Evolutionary conservation across 1,140 invertebrate species (phyloP).

Genomic region (Telenomus remus): DNA sequence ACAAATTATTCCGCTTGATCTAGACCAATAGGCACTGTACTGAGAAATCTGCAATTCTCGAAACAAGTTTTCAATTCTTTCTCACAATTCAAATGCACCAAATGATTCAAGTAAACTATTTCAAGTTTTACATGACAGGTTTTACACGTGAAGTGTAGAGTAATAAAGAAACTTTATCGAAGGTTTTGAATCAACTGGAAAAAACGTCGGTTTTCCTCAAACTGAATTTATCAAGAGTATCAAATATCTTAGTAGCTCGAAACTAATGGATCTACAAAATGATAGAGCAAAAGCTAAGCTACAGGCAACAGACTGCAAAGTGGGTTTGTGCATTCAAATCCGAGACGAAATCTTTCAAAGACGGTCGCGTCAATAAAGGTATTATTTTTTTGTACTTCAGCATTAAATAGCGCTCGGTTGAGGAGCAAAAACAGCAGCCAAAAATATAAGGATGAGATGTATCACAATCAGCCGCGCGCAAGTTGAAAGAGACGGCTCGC

Average conservation of each 20-base stretch:
- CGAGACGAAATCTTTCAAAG: conserved; percentile 33
- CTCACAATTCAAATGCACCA: no score
- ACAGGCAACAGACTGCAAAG: conserved; percentile 41
- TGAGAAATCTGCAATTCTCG: no score
- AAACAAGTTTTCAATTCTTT: no score
- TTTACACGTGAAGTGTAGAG: no score
- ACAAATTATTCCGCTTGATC: no score
- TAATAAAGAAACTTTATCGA: no score
- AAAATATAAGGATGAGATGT: conserved; percentile 31
- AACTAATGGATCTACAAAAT: conserved; percentile 34
- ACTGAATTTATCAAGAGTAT: conserved; percentile 7
- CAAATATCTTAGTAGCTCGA: conserved; percentile 22
- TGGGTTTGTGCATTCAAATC: conserved; percentile 30
- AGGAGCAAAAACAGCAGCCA: conserved; percentile 13
- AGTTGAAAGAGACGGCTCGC: conserved; percentile 32
- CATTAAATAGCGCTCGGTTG: conserved; percentile 29
- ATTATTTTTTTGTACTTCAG: conserved; percentile 29
- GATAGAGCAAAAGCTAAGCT: neutral
- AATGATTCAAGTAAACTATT: no score
- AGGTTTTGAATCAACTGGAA: no score
- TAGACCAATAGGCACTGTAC: no score
- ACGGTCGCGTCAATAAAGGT: conserved; percentile 38
- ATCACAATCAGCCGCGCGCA: conserved; percentile 14
- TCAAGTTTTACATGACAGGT: no score
- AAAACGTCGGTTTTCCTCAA: neutral